These are phyloP conservation scores for Drosophila robusta DNA, from an alignment of 2,888 invertebrate species.

Conservation along the genomic window DNA sequence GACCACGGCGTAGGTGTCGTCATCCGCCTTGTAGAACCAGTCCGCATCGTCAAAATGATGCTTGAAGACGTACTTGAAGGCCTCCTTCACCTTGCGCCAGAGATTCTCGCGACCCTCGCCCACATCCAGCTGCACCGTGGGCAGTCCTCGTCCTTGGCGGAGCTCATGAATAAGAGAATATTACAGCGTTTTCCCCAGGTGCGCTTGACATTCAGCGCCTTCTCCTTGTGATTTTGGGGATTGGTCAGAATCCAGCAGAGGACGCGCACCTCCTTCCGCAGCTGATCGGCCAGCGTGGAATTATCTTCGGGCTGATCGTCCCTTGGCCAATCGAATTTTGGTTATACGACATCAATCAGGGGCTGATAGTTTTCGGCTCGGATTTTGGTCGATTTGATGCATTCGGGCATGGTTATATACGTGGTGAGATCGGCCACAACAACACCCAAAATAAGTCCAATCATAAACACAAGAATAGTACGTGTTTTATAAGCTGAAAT, in stretches of 20 bases:
- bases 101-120: constrained; percentile 9
- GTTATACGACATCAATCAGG: not conserved
- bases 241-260: constrained; percentile 29
- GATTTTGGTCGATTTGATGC: not conserved
- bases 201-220: constrained; percentile 16
- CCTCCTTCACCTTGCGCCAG: constrained; percentile 28
- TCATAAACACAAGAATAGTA: constrained; percentile 5
- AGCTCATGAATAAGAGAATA: constrained; percentile 31
- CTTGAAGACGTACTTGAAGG: constrained; percentile 27
- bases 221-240: constrained; percentile 12
- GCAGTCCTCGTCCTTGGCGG: constrained; percentile 18
- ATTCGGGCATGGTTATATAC: constrained; percentile 22
- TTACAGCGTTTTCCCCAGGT: constrained; percentile 36
- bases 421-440: constrained; percentile 32
- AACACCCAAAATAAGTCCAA: constrained; percentile 31
- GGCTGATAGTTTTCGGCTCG: not conserved
- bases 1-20: constrained; percentile 26
- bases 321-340: too few species aligned
- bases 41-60: constrained; percentile 30
- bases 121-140: constrained; percentile 15
- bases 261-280: constrained; percentile 19
- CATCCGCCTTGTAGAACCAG: constrained; percentile 35
- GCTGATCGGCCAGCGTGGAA: constrained; percentile 1
- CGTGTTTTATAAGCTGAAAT: constrained; percentile 18
- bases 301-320: constrained; percentile 19